These are phyloP conservation scores for Drosophila murphyi DNA, from an alignment of 1,140 invertebrate species.

Conservation along the genomic window DNA sequence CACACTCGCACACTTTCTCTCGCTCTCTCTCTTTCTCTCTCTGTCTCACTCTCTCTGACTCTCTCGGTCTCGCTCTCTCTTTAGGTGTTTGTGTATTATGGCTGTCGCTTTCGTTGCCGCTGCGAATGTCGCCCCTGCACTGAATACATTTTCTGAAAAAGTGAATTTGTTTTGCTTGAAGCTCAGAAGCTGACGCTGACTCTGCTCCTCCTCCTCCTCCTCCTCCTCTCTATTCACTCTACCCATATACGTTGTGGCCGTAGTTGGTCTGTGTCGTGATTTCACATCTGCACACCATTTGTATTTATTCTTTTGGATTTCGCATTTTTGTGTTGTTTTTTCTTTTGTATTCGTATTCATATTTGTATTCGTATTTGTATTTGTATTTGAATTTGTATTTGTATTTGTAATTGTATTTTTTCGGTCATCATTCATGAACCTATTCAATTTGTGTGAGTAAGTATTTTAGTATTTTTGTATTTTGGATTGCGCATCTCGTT, in stretches of 20 bases:
- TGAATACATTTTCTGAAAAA: conserved; percentile 80
- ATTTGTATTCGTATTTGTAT: conserved; percentile 37
- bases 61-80: background rate
- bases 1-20: background rate
- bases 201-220: conserved; percentile 1
- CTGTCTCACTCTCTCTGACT: background rate
- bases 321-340: conserved; percentile 31
- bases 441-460: conserved; percentile 70
- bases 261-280: background rate
- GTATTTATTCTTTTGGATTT: conserved; percentile 11
- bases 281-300: conserved; percentile 11
- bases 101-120: conserved; percentile 80
- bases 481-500: conserved; percentile 15
- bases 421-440: conserved; percentile 66
- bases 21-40: background rate
- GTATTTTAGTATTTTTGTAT: conserved; percentile 23
- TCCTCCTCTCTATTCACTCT: conserved; percentile 4
- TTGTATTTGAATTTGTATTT: background rate
- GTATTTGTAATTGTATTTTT: conserved; percentile 36
- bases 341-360: conserved; percentile 18
- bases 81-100: conserved; percentile 48
- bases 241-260: background rate
- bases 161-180: conserved; percentile 64
- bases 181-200: conserved; percentile 21
- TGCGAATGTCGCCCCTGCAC: conserved; percentile 82